Percentiles rank a stretch among this genome's conserved stretches.
Conservation (phyloP, 2,113 vertebrate species). For the Nycticryphes semicollaris region DNA sequence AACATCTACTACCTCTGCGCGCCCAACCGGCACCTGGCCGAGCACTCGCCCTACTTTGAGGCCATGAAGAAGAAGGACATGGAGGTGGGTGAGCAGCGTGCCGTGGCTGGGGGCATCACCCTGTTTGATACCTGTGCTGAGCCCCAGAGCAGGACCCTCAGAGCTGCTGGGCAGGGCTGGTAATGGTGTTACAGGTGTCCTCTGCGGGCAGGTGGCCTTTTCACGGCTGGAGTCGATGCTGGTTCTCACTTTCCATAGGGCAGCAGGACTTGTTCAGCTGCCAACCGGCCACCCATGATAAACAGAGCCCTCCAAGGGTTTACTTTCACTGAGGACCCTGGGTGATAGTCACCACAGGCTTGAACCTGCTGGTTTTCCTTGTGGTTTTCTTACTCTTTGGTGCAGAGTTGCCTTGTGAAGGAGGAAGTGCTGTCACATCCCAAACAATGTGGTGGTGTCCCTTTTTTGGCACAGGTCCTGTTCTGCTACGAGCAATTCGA, state of each 20-base stretch:
- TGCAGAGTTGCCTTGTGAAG: background rate
- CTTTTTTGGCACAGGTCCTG: constrained; percentile 82
- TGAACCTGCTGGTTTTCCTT: background rate
- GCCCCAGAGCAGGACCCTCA: background rate
- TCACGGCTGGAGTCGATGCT: background rate
- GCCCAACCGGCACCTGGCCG: constrained; percentile 90
- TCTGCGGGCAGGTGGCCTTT: background rate
- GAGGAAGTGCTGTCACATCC: background rate
- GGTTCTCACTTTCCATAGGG: background rate
- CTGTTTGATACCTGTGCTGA: background rate
- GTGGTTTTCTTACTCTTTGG: background rate
- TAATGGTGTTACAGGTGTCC: background rate
- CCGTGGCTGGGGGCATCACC: background rate
- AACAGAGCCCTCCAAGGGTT: background rate
- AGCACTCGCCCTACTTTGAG: constrained; percentile 94
- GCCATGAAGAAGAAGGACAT: constrained; percentile 95
- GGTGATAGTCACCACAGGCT: background rate
- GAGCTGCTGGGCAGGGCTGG: background rate
- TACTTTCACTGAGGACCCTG: background rate
- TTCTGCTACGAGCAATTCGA: constrained; percentile 99
- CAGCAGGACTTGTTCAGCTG: background rate
- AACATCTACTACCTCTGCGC: constrained; percentile 96
- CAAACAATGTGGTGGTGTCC: background rate
- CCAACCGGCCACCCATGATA: background rate
- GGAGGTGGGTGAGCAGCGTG: constrained; percentile 79